These are phyloP conservation scores for Montipora sp. DNA, from an alignment of 64 coral and sea anemone genomes.

Conservation along the genomic window DNA sequence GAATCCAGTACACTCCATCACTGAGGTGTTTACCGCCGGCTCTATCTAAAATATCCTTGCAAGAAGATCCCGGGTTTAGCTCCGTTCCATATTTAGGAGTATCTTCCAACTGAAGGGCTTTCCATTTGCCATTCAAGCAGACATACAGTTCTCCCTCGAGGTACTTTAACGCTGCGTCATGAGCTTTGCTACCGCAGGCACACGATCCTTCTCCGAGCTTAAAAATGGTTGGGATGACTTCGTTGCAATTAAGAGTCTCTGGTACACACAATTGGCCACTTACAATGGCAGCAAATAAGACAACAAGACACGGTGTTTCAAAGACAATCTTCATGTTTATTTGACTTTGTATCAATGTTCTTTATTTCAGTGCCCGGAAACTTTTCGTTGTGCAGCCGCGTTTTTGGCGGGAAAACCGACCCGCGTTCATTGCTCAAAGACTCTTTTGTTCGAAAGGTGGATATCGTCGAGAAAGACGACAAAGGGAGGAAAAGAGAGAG, in stretches of 20 bases:
- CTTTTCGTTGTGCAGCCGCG: too few relatives aligned
- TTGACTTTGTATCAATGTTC: too few relatives aligned
- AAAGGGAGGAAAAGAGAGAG: too few relatives aligned
- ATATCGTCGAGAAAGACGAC: too few relatives aligned
- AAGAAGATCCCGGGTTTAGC: constrained; percentile 1
- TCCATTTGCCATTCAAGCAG: constrained; percentile 5
- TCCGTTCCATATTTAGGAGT: background rate
- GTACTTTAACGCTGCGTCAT: constrained; percentile 15
- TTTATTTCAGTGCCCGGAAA: too few relatives aligned
- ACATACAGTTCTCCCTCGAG: background rate
- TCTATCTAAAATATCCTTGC: constrained; percentile 17
- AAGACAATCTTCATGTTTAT: background rate
- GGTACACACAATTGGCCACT: background rate
- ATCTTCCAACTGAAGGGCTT: background rate
- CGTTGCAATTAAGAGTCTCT: constrained; percentile 4
- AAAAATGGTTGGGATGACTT: background rate
- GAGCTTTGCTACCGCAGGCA: background rate
- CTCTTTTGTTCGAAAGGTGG: too few relatives aligned
- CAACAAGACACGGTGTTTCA: background rate
- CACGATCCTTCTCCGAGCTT: constrained; percentile 5
- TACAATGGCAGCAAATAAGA: background rate
- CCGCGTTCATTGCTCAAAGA: too few relatives aligned
- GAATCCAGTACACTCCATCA: constrained; percentile 29
- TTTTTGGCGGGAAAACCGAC: too few relatives aligned
- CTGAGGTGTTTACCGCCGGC: background rate